Evolutionary conservation across 2,113 vertebrate genomes (phyloP).

Genomic region (Saccopteryx leptura): DNA sequence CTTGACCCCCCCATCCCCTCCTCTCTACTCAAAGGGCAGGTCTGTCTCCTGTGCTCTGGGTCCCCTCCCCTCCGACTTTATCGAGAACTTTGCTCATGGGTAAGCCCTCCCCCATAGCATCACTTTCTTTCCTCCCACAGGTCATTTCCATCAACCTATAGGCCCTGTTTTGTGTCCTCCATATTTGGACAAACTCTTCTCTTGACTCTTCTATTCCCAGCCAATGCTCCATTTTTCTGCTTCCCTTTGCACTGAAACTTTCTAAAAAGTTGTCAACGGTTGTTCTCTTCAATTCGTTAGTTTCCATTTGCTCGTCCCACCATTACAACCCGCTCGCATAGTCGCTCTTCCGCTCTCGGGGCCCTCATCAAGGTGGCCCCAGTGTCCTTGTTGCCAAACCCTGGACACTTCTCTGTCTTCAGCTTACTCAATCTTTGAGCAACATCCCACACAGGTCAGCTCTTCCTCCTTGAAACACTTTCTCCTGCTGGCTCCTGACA

Average conservation of each 20-base stretch:
- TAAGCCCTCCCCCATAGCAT: not conserved
- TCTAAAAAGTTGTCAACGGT: not conserved
- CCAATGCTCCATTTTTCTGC: not conserved
- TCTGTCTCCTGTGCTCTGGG: not conserved
- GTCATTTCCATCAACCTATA: not conserved
- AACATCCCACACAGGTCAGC: accelerated
- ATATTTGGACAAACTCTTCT: not conserved
- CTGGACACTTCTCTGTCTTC: not conserved
- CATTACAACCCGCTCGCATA: not conserved
- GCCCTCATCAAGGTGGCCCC: not conserved
- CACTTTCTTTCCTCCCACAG: not conserved
- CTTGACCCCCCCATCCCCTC: not conserved
- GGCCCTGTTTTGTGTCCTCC: not conserved
- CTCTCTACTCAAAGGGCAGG: not conserved
- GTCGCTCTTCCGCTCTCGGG: not conserved
- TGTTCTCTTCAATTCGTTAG: not conserved
- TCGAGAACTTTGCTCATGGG: not conserved
- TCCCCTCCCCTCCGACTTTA: not conserved
- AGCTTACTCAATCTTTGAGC: not conserved
- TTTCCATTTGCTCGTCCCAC: not conserved
- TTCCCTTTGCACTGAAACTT: not conserved
- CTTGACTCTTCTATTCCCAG: not conserved
- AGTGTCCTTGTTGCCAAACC: not conserved
- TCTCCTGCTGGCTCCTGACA: not conserved
- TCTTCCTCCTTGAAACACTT: not conserved